Evolutionary conservation across 2,888 invertebrate genomes (phyloP).

Genomic region (Hermaeophaga mercurialis): DNA sequence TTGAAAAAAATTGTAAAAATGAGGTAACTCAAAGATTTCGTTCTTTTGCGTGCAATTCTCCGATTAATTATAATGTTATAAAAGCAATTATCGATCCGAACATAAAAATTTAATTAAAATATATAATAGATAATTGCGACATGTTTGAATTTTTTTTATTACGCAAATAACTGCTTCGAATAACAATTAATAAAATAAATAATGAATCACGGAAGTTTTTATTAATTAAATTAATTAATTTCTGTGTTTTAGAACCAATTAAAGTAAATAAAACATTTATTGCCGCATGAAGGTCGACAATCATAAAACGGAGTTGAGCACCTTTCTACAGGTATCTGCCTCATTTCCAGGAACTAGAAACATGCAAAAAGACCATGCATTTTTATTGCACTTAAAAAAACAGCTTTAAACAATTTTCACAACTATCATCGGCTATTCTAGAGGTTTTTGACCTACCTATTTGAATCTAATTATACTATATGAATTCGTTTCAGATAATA

Average conservation of each 20-base stretch:
- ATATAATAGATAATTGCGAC: conserved; percentile 31
- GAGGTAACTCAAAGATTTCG: too few species aligned
- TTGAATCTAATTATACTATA: too few species aligned
- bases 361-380: too few species aligned
- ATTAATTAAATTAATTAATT: conserved; percentile 38
- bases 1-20: too few species aligned
- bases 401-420: too few species aligned
- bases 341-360: too few species aligned
- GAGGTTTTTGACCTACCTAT: too few species aligned
- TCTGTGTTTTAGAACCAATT: conserved; percentile 32
- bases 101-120: conserved; percentile 29
- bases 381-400: too few species aligned
- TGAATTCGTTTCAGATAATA: too few species aligned
- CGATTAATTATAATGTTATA: conserved; percentile 1
- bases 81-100: conserved; percentile 13
- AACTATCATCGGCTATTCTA: too few species aligned
- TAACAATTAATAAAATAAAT: conserved; percentile 28
- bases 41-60: conserved; percentile 3
- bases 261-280: conserved; percentile 34
- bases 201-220: conserved; percentile 36
- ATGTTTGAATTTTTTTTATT: conserved; percentile 31
- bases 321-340: not conserved
- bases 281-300: conserved; percentile 28
- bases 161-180: conserved; percentile 29
- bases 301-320: conserved; percentile 24